phyloP scores from a whole-genome alignment of 2,113 vertebrate genomes.

The Porphyrio hochstetteri region DNA sequence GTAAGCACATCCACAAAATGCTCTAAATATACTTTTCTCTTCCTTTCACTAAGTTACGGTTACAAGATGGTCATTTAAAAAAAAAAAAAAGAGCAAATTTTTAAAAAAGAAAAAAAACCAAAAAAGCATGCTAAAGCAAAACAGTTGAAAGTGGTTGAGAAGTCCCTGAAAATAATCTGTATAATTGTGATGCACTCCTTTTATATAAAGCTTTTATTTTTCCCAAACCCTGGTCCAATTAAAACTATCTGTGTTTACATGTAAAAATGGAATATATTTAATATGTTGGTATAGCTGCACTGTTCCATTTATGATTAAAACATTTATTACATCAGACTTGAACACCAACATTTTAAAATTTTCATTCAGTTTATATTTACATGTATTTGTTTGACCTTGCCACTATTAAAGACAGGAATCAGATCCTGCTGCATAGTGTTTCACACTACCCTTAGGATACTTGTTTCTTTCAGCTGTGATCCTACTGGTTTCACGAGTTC shows the following conservation, averaged over 20 bases:
- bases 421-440: not conserved
- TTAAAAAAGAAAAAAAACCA: not conserved
- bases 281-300: slow-evolving; percentile 42
- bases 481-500: not conserved
- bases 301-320: slow-evolving; percentile 38
- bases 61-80: not conserved
- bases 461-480: not conserved
- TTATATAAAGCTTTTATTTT: slow-evolving; percentile 59
- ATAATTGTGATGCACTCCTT: slow-evolving; percentile 30
- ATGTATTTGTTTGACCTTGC: not conserved
- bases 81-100: not conserved
- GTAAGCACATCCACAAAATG: slow-evolving; percentile 69
- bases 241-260: not conserved
- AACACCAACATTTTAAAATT: slow-evolving; percentile 32
- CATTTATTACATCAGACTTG: not conserved
- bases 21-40: slow-evolving; percentile 51
- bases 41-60: slow-evolving; percentile 59
- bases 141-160: slow-evolving; percentile 17
- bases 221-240: slow-evolving; percentile 46
- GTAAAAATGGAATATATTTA: slow-evolving; percentile 1
- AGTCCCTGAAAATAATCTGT: slow-evolving; percentile 49
- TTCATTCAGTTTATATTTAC: slow-evolving; percentile 50
- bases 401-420: not conserved
- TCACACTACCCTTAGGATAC: not conserved
- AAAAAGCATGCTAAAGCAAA: slow-evolving; percentile 10